Evolutionary conservation across 1,140 invertebrate species (phyloP).

Genomic region (Pseudobourletiella spinata): DNA sequence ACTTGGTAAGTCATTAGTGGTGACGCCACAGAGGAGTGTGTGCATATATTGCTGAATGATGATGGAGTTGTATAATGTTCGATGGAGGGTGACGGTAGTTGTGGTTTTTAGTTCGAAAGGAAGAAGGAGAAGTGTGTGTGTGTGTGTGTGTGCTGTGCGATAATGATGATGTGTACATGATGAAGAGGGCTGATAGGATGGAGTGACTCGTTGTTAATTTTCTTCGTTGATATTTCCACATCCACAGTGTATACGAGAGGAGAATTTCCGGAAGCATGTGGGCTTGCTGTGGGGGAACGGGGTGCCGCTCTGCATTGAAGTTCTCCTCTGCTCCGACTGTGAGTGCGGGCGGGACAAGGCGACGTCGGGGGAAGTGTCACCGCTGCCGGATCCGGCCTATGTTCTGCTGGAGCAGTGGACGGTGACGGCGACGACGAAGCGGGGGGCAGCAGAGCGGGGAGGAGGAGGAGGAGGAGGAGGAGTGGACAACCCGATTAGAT

Average conservation of each 20-base stretch:
- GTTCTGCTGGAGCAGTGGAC: slow-evolving; percentile 60
- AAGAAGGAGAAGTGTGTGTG: too few relatives aligned
- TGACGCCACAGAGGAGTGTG: too few relatives aligned
- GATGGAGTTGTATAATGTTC: too few relatives aligned
- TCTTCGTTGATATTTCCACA: too few relatives aligned
- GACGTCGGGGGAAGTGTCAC: slow-evolving; percentile 43
- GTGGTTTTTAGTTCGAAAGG: too few relatives aligned
- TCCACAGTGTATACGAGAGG: slow-evolving; percentile 47
- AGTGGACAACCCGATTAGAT: slow-evolving; percentile 10
- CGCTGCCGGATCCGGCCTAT: slow-evolving; percentile 41
- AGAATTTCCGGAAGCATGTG: slow-evolving; percentile 47
- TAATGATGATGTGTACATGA: too few relatives aligned
- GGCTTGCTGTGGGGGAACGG: slow-evolving; percentile 49
- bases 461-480: background rate
- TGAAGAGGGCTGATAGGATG: too few relatives aligned
- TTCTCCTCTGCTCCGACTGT: slow-evolving; percentile 59
- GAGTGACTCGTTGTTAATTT: too few relatives aligned
- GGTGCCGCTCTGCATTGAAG: slow-evolving; percentile 61
- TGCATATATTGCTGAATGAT: background rate
- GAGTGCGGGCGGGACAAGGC: slow-evolving; percentile 48
- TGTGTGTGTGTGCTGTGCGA: too few relatives aligned
- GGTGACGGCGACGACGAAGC: slow-evolving; percentile 52
- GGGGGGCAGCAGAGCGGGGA: slow-evolving; percentile 42
- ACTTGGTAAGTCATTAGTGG: slow-evolving; percentile 30
- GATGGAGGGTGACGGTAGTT: too few relatives aligned